Base-by-base conservation (phyloP, 2,888 invertebrate species). In the Campaea margaritaria region DNA sequence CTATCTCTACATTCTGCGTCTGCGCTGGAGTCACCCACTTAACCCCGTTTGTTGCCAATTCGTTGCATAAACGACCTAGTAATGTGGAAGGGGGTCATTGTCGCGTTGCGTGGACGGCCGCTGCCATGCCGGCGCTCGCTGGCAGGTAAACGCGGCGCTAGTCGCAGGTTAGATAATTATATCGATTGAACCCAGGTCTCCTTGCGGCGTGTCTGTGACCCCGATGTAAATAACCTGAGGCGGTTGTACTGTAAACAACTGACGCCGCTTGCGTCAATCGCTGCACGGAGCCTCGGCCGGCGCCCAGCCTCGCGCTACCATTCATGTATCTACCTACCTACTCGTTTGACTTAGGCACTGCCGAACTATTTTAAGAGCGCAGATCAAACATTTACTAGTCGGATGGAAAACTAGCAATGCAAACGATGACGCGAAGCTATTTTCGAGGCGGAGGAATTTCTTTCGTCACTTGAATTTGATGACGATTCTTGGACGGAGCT, bases 161-260 rank as follows among this genome's bases (percentile, higher is more conserved):
- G 80, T 79, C 74, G 75, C 81, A 81, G 79, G 81, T 89, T 87
- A 88, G 87, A 86, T 89, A 85, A 87, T 86, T 83, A 87, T 82
- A 87, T 85, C 83, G 85, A 86, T 85, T 85, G 86, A 86, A 86
- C 84, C 82, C 81, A 79, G 81, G 82, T 87, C 87, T 87, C 87
- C 89, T 89, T 89, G 67, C 89, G 76, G 73, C 80, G 89, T 91
- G 91, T 91, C 91, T 92, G 89, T 91, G 91, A 92, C 91, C 91
- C 90, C 91, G 87, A 90, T 91, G 92, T 90, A 89, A 91, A 91
- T 91, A 91, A 90, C 91, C 91, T 87, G 85, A 83, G 87, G 85
- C 85, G 84, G 75, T 82, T 84, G 82, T 86, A 83, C 84, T 85
- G 89, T 91, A 91, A 91, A 91, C 91, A 91, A 86, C 85, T 82